Evolutionary conservation across 2,888 invertebrate genomes (phyloP).

Genomic region (Ennomos quercinarius): DNA sequence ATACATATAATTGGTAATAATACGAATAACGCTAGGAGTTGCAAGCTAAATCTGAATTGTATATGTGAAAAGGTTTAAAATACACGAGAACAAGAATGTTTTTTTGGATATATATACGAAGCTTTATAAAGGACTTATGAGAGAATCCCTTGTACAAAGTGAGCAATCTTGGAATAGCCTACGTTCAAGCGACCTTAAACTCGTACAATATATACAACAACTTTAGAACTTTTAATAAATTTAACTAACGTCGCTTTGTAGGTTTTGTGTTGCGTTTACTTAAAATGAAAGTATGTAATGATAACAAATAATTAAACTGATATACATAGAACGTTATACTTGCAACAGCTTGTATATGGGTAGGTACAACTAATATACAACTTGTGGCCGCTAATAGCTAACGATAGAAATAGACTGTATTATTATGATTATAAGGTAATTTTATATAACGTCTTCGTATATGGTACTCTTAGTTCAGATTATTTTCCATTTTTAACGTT

Average conservation of each 20-base stretch:
- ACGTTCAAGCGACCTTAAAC: conserved; percentile 75
- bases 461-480: too few species aligned
- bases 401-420: too few species aligned
- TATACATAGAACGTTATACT: too few species aligned
- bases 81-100: conserved; percentile 65
- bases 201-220: conserved; percentile 75
- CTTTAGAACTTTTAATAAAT: conserved; percentile 58
- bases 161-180: conserved; percentile 81
- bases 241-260: conserved; percentile 30
- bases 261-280: conserved; percentile 10
- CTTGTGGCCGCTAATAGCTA: too few species aligned
- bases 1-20: conserved; percentile 50
- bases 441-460: too few species aligned
- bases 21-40: conserved; percentile 73
- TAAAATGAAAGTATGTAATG: conserved; percentile 20
- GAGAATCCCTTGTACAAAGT: conserved; percentile 82
- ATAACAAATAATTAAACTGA: neutral
- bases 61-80: conserved; percentile 69
- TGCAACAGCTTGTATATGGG: too few species aligned
- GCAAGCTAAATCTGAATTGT: conserved; percentile 78
- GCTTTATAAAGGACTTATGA: conserved; percentile 80
- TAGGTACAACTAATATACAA: too few species aligned
- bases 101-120: conserved; percentile 74
- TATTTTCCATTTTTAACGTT: too few species aligned
- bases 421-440: too few species aligned